These are phyloP conservation scores for Baccha elongata DNA, from an alignment of 2,888 invertebrate species.

Conservation along the genomic window DNA sequence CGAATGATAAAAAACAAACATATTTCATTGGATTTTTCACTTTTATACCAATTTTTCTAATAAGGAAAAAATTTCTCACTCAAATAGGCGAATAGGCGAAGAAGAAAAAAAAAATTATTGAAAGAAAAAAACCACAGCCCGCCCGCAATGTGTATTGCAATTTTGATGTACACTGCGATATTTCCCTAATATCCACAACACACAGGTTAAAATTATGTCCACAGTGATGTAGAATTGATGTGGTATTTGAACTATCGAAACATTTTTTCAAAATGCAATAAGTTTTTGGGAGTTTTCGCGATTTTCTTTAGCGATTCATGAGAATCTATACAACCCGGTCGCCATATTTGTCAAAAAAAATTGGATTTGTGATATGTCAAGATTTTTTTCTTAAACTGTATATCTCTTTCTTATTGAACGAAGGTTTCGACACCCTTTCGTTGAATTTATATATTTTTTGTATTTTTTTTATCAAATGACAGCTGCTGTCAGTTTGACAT, in stretches of 20 bases:
- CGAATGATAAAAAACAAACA: constrained; percentile 15
- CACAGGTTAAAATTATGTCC: constrained; percentile 41
- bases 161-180: constrained; percentile 65
- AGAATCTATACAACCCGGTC: constrained; percentile 73
- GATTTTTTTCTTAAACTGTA: constrained; percentile 31
- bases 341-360: constrained; percentile 72
- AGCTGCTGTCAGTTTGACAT: constrained; percentile 50
- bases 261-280: constrained; percentile 46
- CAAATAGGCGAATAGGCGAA: constrained; percentile 37
- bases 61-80: constrained; percentile 59
- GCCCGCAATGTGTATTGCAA: constrained; percentile 71
- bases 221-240: constrained; percentile 44
- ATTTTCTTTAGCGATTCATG: constrained; percentile 58
- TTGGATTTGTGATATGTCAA: constrained; percentile 68
- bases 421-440: constrained; percentile 63
- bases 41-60: constrained; percentile 32
- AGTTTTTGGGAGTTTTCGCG: constrained; percentile 58
- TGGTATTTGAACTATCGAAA: constrained; percentile 45
- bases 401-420: constrained; percentile 56
- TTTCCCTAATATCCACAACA: constrained; percentile 50
- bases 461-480: not conserved
- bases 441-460: constrained; percentile 17
- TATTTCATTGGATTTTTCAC: constrained; percentile 52
- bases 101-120: constrained; percentile 31
- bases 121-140: constrained; percentile 65